Conservation (phyloP, 2,797 vertebrate genomes). For the Hoplostethus mediterraneus region DNA sequence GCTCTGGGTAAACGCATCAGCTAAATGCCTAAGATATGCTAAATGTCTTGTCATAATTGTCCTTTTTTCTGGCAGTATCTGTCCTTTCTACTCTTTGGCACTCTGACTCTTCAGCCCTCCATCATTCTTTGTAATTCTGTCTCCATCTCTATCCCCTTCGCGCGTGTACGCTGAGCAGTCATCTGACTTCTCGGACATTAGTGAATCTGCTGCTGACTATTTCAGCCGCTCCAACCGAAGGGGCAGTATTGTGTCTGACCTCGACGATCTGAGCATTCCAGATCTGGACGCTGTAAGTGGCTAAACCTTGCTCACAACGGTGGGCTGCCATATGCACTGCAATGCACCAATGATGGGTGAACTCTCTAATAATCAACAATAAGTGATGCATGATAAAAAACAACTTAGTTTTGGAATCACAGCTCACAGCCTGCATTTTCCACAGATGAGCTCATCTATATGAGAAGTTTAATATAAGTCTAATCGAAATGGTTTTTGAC, state of each 20-base stretch:
- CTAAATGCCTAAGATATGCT: background rate
- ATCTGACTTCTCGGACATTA: conserved; percentile 91
- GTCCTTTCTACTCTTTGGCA: conserved; percentile 12
- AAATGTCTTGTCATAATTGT: background rate
- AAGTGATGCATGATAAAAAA: conserved; percentile 42
- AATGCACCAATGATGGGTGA: conserved; percentile 14
- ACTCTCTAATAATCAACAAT: conserved; percentile 5
- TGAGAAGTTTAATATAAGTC: background rate
- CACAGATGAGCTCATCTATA: background rate
- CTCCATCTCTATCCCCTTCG: conserved; percentile 32
- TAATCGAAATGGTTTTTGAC: conserved; percentile 4
- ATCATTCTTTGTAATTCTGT: conserved; percentile 47
- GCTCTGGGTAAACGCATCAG: background rate
- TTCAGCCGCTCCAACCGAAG: conserved; percentile 94
- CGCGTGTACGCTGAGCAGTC: conserved; percentile 77
- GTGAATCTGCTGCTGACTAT: conserved; percentile 95
- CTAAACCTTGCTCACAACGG: conserved; percentile 4
- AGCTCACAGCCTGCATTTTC: conserved; percentile 15
- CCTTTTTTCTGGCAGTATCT: conserved; percentile 2
- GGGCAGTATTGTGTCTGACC: conserved; percentile 94
- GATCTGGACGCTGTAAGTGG: conserved; percentile 92
- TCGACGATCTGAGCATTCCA: conserved; percentile 90
- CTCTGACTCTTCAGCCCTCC: conserved; percentile 11
- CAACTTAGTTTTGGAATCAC: conserved; percentile 37
- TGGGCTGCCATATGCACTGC: conserved; percentile 48